Conservation (phyloP, 2,113 vertebrate genomes). For the Corythornis cristatus region DNA sequence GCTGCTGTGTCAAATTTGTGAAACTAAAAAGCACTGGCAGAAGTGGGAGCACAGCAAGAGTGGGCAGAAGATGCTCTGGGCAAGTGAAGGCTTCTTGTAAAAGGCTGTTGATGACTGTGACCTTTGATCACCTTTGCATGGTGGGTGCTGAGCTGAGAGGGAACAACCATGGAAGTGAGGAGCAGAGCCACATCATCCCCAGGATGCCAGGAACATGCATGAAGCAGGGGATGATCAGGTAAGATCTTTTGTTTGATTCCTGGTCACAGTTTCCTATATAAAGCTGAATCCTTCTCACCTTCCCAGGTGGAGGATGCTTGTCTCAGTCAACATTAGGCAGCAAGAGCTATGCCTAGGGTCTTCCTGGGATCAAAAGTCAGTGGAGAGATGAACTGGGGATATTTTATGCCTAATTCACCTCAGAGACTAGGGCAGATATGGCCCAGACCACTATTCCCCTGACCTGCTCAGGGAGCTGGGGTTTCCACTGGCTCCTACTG, state of each 20-base stretch:
- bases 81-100: background rate
- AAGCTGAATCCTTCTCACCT: background rate
- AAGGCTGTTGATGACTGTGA: background rate
- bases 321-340: background rate
- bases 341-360: background rate
- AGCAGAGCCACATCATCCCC: background rate
- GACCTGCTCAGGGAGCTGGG: background rate
- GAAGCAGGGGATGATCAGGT: background rate
- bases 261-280: background rate
- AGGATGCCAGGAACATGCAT: rapidly evolving
- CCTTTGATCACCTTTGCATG: background rate
- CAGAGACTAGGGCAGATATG: rapidly evolving
- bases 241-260: background rate
- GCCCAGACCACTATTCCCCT: background rate
- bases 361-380: background rate
- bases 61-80: background rate
- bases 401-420: background rate
- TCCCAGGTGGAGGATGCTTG: background rate
- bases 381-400: background rate
- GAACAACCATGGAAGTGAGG: background rate
- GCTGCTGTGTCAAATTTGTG: background rate
- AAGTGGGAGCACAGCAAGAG: background rate
- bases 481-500: background rate
- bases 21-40: rapidly evolving
- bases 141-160: background rate